Evolutionary conservation across 2,797 vertebrate species (phyloP).

Genomic region (Cryptoblepharus egeriae): DNA sequence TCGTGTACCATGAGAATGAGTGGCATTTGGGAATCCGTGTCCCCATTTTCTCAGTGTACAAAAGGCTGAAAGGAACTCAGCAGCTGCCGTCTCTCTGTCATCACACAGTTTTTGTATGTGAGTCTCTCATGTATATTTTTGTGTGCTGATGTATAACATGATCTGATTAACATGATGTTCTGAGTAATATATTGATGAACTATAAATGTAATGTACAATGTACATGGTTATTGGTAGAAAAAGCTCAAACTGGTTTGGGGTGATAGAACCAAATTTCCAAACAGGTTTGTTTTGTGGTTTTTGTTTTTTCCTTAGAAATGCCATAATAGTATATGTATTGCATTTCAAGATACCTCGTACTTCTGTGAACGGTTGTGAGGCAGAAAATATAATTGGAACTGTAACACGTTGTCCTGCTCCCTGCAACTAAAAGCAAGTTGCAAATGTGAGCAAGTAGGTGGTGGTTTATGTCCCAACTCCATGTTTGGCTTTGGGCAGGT

Average conservation of each 20-base stretch:
- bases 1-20: constrained; percentile 50
- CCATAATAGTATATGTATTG: constrained; percentile 32
- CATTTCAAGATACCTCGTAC: constrained; percentile 37
- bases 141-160: constrained; percentile 43
- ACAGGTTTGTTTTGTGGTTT: constrained; percentile 24
- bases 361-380: constrained; percentile 45
- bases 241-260: constrained; percentile 40
- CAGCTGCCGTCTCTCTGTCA: constrained; percentile 45
- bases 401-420: neutral
- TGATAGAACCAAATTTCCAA: constrained; percentile 30
- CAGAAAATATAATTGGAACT: neutral
- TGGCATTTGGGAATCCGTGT: constrained; percentile 31
- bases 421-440: neutral
- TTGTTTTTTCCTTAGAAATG: constrained; percentile 55
- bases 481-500: neutral
- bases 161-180: constrained; percentile 48
- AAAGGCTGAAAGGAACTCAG: constrained; percentile 51
- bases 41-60: constrained; percentile 49
- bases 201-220: constrained; percentile 32
- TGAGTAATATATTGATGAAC: constrained; percentile 31
- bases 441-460: neutral
- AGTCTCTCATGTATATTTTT: constrained; percentile 46
- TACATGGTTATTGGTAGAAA: constrained; percentile 34
- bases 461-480: neutral
- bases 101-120: constrained; percentile 49